Conservation (phyloP, 2,888 invertebrate species). For the Sminthurinus aureus region DNA sequence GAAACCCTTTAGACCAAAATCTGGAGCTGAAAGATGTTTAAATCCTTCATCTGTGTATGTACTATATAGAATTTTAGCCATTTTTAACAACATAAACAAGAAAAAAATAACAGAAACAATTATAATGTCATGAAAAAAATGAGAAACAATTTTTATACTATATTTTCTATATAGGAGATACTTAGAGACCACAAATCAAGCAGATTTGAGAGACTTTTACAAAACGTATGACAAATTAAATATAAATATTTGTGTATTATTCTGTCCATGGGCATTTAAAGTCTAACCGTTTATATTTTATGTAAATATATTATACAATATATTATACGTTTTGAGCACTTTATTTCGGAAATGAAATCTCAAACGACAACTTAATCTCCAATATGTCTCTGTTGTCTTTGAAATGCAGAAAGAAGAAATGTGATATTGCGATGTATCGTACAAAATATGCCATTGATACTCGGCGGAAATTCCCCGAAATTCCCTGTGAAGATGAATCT, state of each 20-base stretch:
- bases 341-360: neutral
- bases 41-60: slow-evolving; percentile 10
- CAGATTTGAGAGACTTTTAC: slow-evolving; percentile 13
- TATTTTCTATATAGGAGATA: too few relatives aligned
- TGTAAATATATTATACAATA: neutral
- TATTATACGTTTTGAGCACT: neutral
- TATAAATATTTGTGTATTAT: too few relatives aligned
- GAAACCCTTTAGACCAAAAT: slow-evolving; percentile 7
- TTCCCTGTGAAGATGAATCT: neutral
- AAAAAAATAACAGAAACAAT: too few relatives aligned
- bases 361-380: too few relatives aligned
- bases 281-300: neutral
- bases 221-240: slow-evolving; percentile 13
- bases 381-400: too few relatives aligned
- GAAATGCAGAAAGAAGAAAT: neutral
- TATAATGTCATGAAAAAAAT: too few relatives aligned
- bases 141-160: too few relatives aligned
- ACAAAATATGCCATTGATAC: slow-evolving; percentile 24
- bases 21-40: slow-evolving; percentile 19
- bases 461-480: neutral
- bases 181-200: neutral
- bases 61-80: too few relatives aligned
- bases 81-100: too few relatives aligned
- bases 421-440: slow-evolving; percentile 12
- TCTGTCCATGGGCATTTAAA: too few relatives aligned